Conservation (phyloP, 2,888 invertebrate genomes). For the Cephus rjabovi region DNA sequence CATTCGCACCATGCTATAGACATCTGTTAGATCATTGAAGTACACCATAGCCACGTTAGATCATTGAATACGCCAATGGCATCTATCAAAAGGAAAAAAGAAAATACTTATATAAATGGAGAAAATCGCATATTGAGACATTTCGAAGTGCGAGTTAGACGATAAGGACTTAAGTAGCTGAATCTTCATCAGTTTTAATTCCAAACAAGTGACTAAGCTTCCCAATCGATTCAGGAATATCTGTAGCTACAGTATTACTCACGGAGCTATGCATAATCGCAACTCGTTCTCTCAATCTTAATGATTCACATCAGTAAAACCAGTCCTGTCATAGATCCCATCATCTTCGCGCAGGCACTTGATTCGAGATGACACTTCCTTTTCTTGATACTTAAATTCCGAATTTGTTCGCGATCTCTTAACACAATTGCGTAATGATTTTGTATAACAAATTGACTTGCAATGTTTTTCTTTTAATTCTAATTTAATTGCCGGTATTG, state of each 20-base stretch:
- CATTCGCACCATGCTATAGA: not conserved
- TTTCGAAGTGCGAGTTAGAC: conserved; percentile 1
- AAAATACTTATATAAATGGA: conserved; percentile 37
- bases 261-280: not conserved
- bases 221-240: not conserved
- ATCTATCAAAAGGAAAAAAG: conserved; percentile 33
- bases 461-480: conserved; percentile 31
- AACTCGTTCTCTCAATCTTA: not conserved
- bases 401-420: not conserved
- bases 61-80: conserved; percentile 11
- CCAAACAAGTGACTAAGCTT: not conserved
- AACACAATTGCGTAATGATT: not conserved
- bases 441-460: conserved; percentile 46
- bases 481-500: conserved; percentile 29
- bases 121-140: conserved; percentile 18
- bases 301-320: conserved; percentile 44
- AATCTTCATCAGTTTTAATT: not conserved
- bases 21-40: not conserved
- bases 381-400: conserved; percentile 4
- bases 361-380: conserved; percentile 44
- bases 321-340: conserved; percentile 38
- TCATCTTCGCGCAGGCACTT: conserved; percentile 59
- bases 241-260: not conserved
- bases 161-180: not conserved
- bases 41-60: not conserved